Evolutionary conservation across 37 sponge, comb jelly and placozoan genomes (phyloP), one percentile per base, ranked within the genome.

Genomic region (Spongilla lacustris): DNA sequence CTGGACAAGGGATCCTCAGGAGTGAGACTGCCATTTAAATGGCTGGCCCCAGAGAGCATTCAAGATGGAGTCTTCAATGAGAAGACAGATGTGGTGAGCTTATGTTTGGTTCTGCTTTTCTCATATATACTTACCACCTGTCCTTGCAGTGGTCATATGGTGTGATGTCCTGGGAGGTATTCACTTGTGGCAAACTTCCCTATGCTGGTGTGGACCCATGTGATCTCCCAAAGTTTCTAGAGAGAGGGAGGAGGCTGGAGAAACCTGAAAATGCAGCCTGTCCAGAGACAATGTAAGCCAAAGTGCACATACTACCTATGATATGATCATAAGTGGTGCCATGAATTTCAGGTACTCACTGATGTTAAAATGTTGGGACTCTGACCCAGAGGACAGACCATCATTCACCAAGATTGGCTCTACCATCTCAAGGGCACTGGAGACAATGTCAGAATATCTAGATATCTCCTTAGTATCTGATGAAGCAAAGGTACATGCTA

Each of bases 91-190:
- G 41, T 41, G 6, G 41, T 41, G 41, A 41, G 41, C 41, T 6
- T 41, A 9, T 41, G 6, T 9, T n/a, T n/a, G n/a, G n/a, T n/a
- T n/a, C n/a, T n/a, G n/a, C n/a, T n/a, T n/a, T n/a, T n/a, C n/a
- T n/a, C n/a, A n/a, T n/a, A n/a, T n/a, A n/a, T n/a, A n/a, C n/a
- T n/a, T n/a, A n/a, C n/a, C n/a, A n/a, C n/a, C n/a, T n/a, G n/a
- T n/a, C n/a, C n/a, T n/a, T n/a, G 29, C 78, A 85, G 86, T 85
- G 86, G 86, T 77, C 86, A 13, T 85, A 38, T 85, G 86, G 86
- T 41, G 86, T 85, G 72, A 85, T 78, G 9, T 77, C 70, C 23
- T 85, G 86, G 86, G 86, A 85, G 50, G 50, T 85, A 24, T 78
- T 78, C 71, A 78, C 27, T 13, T 29, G 23, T 26, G 86, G 86